A percentile compares a stretch with the other conserved stretches of the same genome.
These are phyloP conservation scores for Agrotis ipsilon DNA, from an alignment of 2,888 invertebrate genomes.

Conservation along the genomic window DNA sequence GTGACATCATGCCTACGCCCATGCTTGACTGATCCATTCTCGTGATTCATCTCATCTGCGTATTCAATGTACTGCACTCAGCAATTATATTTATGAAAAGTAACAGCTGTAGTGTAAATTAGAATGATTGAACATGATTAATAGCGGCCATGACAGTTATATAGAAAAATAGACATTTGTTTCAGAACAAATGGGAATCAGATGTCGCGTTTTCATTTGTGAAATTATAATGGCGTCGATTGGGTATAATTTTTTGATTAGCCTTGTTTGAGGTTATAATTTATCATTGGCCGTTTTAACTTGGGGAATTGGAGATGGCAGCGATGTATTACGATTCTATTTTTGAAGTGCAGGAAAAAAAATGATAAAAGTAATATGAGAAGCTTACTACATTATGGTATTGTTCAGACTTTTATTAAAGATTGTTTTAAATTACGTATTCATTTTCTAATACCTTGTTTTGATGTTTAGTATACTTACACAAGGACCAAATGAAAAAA, in stretches of 20 bases:
- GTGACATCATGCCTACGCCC: slow-evolving; percentile 70
- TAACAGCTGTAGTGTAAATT: slow-evolving; percentile 60
- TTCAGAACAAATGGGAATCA: slow-evolving; percentile 41
- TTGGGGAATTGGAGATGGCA: slow-evolving; percentile 16
- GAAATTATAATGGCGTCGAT: slow-evolving; percentile 34
- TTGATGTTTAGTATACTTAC: no score
- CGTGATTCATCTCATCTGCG: slow-evolving; percentile 67
- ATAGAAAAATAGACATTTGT: slow-evolving; percentile 33
- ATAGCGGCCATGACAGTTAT: slow-evolving; percentile 41
- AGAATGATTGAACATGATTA: slow-evolving; percentile 54
- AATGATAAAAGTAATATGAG: background rate
- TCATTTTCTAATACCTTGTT: background rate
- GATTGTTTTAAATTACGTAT: no score
- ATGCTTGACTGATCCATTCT: slow-evolving; percentile 60
- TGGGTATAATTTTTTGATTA: slow-evolving; percentile 55
- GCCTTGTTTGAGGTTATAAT: slow-evolving; percentile 28
- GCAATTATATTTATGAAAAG: slow-evolving; percentile 51
- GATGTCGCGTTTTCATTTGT: slow-evolving; percentile 50
- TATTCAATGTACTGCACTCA: slow-evolving; percentile 43
- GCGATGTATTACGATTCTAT: slow-evolving; percentile 7
- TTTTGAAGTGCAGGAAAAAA: background rate
- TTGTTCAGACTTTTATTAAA: background rate
- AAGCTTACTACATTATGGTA: background rate
- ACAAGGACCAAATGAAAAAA: no score
- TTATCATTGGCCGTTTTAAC: slow-evolving; percentile 32